Evolutionary conservation across 2,113 vertebrate genomes (phyloP).

Genomic region (Paracanthobrama guichenoti): DNA sequence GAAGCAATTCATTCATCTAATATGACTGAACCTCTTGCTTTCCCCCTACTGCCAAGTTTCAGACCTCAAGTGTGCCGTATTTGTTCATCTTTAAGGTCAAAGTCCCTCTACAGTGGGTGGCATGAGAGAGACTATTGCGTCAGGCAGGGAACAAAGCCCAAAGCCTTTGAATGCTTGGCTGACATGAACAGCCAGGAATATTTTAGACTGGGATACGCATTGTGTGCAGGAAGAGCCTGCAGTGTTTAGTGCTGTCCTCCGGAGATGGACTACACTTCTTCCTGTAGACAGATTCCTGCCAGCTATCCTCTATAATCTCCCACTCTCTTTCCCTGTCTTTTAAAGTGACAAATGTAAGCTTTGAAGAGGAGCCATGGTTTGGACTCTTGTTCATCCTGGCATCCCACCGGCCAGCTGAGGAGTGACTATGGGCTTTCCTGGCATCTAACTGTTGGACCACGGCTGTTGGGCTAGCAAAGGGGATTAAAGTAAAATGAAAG

Average conservation of each 20-base stretch:
- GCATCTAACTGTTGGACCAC: not conserved
- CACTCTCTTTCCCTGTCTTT: not conserved
- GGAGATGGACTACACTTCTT: slow-evolving; percentile 32
- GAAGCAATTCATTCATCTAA: not conserved
- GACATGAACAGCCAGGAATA: slow-evolving; percentile 5
- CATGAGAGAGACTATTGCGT: not conserved
- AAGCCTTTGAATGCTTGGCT: slow-evolving; percentile 1
- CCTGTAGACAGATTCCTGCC: slow-evolving; percentile 34
- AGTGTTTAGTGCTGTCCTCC: slow-evolving; percentile 23
- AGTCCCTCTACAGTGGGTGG: not conserved
- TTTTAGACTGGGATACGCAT: slow-evolving; percentile 17
- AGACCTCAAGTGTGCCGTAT: not conserved
- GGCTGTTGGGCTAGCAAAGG: not conserved
- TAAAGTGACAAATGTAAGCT: slow-evolving; percentile 43
- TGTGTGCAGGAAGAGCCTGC: slow-evolving; percentile 30
- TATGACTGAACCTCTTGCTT: not conserved
- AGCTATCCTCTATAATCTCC: slow-evolving; percentile 14
- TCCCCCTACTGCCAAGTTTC: not conserved
- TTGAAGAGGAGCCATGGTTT: slow-evolving; percentile 47
- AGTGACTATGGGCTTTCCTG: slow-evolving; percentile 4
- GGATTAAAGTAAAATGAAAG: not conserved
- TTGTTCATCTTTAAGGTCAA: slow-evolving; percentile 5
- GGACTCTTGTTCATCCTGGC: slow-evolving; percentile 16
- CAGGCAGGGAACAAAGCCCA: slow-evolving; percentile 29
- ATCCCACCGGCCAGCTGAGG: not conserved